Percentiles rank a stretch among this genome's conserved stretches.
These are phyloP conservation scores for Astyanax mexicanus DNA, from an alignment of 2,797 vertebrate species.

Conservation along the genomic window DNA sequence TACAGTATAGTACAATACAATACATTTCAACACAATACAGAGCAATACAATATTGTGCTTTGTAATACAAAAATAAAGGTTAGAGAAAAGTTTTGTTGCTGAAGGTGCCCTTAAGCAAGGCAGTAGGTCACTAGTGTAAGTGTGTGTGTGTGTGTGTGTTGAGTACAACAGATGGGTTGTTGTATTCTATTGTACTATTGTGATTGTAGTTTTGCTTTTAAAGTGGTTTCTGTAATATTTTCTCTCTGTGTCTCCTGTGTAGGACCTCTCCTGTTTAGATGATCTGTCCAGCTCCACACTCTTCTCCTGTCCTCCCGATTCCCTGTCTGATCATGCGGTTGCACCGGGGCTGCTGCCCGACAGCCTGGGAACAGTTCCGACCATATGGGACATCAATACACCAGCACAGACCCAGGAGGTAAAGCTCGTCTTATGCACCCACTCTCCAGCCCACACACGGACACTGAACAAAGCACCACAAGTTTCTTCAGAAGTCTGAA, in stretches of 20 bases:
- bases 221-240: background rate
- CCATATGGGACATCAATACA: constrained; percentile 90
- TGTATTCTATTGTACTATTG: too few species aligned
- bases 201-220: too few species aligned
- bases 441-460: constrained; percentile 20
- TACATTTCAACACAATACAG: too few species aligned
- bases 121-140: too few species aligned
- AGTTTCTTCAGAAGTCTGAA: constrained; percentile 26
- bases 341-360: constrained; percentile 82
- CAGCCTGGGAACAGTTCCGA: constrained; percentile 86
- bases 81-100: too few species aligned
- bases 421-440: constrained; percentile 35
- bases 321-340: constrained; percentile 90
- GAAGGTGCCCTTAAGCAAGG: too few species aligned
- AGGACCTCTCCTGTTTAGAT: constrained; percentile 91
- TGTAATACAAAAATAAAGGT: too few species aligned
- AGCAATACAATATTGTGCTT: too few species aligned
- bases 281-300: constrained; percentile 89
- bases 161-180: too few species aligned
- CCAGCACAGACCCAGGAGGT: constrained; percentile 80
- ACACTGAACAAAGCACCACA: constrained; percentile 31
- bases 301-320: constrained; percentile 93
- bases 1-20: too few species aligned
- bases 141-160: too few species aligned
- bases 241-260: background rate